phyloP scores from a whole-genome alignment of 2,113 vertebrate genomes.

The Oophaga pumilio region DNA sequence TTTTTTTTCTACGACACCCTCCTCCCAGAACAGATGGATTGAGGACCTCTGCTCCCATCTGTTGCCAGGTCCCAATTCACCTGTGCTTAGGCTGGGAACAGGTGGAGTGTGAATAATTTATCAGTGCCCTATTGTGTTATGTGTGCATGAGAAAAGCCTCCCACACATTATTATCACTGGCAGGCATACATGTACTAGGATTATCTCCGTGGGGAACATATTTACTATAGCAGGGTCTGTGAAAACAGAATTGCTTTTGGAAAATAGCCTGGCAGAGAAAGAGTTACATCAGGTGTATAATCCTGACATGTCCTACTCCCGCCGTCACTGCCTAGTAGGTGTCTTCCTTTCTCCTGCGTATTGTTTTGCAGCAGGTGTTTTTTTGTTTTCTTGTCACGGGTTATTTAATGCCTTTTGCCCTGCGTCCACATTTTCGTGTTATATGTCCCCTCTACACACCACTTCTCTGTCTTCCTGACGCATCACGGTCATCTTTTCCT shows the following conservation, averaged over 20 bases:
- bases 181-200: not conserved
- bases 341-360: not conserved
- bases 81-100: constrained; percentile 20
- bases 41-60: constrained; percentile 21
- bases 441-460: not conserved
- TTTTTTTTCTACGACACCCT: not conserved
- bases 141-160: constrained; percentile 33
- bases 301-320: not conserved
- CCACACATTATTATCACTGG: constrained; percentile 36
- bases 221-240: not conserved
- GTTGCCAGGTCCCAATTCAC: constrained; percentile 17
- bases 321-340: not conserved
- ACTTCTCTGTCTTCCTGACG: too few relatives aligned
- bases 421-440: not conserved
- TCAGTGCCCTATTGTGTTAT: constrained; percentile 24
- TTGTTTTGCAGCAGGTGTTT: not conserved
- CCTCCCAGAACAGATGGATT: not conserved
- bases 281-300: constrained; percentile 12
- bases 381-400: not conserved
- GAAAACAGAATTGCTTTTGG: not conserved
- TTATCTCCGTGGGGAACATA: constrained; percentile 32
- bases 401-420: not conserved
- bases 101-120: constrained; percentile 52
- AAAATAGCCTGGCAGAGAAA: constrained; percentile 4
- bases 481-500: not conserved